These are phyloP conservation scores for Otocyon megalotis DNA, from an alignment of 2,113 vertebrate species.

Conservation along the genomic window DNA sequence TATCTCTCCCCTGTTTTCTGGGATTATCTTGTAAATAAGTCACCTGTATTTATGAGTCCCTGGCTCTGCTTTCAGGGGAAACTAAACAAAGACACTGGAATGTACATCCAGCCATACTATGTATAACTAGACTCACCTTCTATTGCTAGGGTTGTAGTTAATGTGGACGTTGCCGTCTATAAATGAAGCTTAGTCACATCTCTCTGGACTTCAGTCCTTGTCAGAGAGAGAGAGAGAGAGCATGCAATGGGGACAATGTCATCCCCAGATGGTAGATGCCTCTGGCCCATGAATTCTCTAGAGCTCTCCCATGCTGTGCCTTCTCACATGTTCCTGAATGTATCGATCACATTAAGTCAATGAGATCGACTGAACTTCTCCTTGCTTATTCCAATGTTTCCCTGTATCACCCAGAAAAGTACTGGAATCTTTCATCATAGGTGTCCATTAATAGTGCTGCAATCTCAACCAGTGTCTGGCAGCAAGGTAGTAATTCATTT, in stretches of 20 bases:
- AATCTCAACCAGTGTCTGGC: background rate
- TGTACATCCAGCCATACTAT: background rate
- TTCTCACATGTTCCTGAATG: background rate
- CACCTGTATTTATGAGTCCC: background rate
- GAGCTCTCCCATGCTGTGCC: background rate
- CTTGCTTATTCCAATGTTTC: background rate
- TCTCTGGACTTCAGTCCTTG: background rate
- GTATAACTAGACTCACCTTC: background rate
- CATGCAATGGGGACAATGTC: background rate
- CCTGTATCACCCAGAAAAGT: background rate
- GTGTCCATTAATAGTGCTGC: background rate
- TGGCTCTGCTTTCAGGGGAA: background rate
- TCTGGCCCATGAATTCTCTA: background rate
- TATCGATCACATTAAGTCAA: background rate
- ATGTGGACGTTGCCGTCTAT: background rate
- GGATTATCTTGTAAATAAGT: conserved; percentile 11
- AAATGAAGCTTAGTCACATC: background rate
- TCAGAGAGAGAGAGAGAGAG: background rate
- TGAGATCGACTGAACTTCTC: background rate
- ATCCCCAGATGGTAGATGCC: background rate
- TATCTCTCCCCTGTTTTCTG: background rate
- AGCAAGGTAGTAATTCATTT: background rate
- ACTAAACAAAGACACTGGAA: background rate
- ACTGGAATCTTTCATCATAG: background rate
- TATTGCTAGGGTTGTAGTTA: background rate